phyloP scores from a whole-genome alignment of 2,888 invertebrate genomes.

The Andrena bicolor region DNA sequence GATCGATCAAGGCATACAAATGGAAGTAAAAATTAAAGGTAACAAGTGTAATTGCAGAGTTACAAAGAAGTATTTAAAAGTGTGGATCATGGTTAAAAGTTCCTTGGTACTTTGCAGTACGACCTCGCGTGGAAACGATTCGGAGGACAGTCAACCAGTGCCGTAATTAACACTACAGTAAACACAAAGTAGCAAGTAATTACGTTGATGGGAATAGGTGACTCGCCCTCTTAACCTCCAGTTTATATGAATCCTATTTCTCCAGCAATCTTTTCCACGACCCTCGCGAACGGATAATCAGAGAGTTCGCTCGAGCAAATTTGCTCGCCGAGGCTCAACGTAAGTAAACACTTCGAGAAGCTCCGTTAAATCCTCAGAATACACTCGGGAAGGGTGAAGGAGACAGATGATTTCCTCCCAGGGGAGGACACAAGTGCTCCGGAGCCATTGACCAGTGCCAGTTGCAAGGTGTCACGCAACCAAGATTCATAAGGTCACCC shows the following conservation, averaged over 20 bases:
- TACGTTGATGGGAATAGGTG: constrained; percentile 26
- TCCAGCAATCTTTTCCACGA: constrained; percentile 62
- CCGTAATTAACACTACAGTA: constrained; percentile 43
- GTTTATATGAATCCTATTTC: constrained; percentile 68
- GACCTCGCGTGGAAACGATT: background rate
- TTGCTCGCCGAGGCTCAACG: constrained; percentile 62
- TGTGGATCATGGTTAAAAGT: background rate
- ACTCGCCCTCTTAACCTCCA: constrained; percentile 56
- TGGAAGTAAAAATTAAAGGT: background rate
- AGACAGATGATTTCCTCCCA: constrained; percentile 59
- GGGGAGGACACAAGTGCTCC: constrained; percentile 15
- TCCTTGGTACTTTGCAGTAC: background rate
- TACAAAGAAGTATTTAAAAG: background rate
- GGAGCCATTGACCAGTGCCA: constrained; percentile 57
- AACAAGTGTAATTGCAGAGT: constrained; percentile 16
- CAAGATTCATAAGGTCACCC: constrained; percentile 42
- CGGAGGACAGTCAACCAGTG: constrained; percentile 6
- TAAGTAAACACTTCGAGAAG: constrained; percentile 69
- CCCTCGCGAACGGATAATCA: constrained; percentile 66
- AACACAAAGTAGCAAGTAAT: constrained; percentile 30
- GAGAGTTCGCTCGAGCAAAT: constrained; percentile 68
- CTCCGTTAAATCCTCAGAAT: constrained; percentile 70
- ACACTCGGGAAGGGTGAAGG: constrained; percentile 61
- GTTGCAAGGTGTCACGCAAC: constrained; percentile 40
- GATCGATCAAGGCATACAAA: constrained; percentile 6